These are phyloP conservation scores for Nansenia antarctica DNA, from an alignment of 2,113 vertebrate genomes.

Conservation along the genomic window DNA sequence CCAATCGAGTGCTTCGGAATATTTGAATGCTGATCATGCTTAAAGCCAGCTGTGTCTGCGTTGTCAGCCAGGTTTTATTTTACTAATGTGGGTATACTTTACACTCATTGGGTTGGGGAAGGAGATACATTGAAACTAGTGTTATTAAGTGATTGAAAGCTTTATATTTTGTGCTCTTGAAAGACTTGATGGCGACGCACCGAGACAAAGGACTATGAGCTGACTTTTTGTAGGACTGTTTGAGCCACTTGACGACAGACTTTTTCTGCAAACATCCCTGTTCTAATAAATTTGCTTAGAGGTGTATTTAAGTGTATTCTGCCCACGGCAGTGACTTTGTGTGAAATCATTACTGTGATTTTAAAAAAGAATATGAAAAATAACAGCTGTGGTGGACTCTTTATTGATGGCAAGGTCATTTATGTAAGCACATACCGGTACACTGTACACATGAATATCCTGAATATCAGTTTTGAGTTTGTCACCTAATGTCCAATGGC, in stretches of 20 bases:
- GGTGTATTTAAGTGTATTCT: slow-evolving; percentile 70
- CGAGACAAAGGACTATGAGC: slow-evolving; percentile 61
- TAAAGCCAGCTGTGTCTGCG: slow-evolving; percentile 64
- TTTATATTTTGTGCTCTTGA: slow-evolving; percentile 59
- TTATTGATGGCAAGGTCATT: too few relatives aligned
- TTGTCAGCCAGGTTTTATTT: slow-evolving; percentile 49
- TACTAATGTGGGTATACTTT: slow-evolving; percentile 46
- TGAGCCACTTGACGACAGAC: slow-evolving; percentile 65
- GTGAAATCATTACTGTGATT: slow-evolving; percentile 62
- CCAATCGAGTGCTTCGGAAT: slow-evolving; percentile 67
- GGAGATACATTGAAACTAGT: slow-evolving; percentile 20
- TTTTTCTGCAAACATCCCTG: slow-evolving; percentile 77
- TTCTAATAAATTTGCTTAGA: slow-evolving; percentile 80
- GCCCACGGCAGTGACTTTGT: slow-evolving; percentile 51
- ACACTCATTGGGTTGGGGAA: slow-evolving; percentile 9
- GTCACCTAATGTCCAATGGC: too few relatives aligned
- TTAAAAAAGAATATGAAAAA: slow-evolving; percentile 48
- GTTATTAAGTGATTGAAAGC: slow-evolving; percentile 47
- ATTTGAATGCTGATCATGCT: slow-evolving; percentile 65
- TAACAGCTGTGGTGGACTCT: slow-evolving; percentile 21
- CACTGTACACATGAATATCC: too few relatives aligned
- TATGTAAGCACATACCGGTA: too few relatives aligned
- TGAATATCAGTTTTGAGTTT: too few relatives aligned
- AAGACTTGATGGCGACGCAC: slow-evolving; percentile 53
- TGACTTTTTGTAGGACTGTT: slow-evolving; percentile 62